Evolutionary conservation across 2,113 vertebrate species (phyloP), one percentile per base, ranked within the genome.

Genomic region (Chitala chitala): DNA sequence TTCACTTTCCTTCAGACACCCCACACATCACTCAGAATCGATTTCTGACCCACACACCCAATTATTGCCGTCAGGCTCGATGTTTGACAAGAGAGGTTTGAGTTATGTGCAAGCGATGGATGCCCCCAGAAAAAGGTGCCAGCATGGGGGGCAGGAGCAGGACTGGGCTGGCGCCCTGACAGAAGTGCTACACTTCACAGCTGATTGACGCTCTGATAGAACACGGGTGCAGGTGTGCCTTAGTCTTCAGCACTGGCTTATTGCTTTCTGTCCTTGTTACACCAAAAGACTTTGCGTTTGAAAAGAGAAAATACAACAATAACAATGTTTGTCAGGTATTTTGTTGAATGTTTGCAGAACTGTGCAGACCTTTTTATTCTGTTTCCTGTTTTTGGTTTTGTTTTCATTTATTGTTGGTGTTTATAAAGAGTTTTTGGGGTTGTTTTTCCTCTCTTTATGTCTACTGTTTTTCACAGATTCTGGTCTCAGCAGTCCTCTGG

Each of bases 391-490:
- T 46, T 8, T 66, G 36, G 40, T 26, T 66, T 63, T 63, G 59
- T 17, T 15, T 44, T 33, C 50, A n/a, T 69, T 76, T 73, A 73
- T 33, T 63, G 59, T 63, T n/a, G n/a, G 59, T 63, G 31, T 29
- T 63, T 38, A 63, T 63, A 38, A 38, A 63, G 33, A 38, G 1
- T n/a, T 63, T 63, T 38, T 78, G 38, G 33, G n/a, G 1, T n/a
- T 63, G 33, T 38, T 78, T 38, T 44, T 69, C 90, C 90, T 55
- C 66, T 82, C 76, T 75, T 78, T 82, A 83, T 87, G 80, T 90
- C 91, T 94, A 87, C 92, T 95, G 88, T 96, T 92, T 90, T 94
- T 94, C 92, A 89, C 94, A 96, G 95, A 96, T 95, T 94, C 93
- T 87, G 94, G 93, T 92, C 93, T 96, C 85, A 94, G 93, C 93